Base-by-base conservation (phyloP, 2,797 vertebrate genomes). In the Lates japonicus region DNA sequence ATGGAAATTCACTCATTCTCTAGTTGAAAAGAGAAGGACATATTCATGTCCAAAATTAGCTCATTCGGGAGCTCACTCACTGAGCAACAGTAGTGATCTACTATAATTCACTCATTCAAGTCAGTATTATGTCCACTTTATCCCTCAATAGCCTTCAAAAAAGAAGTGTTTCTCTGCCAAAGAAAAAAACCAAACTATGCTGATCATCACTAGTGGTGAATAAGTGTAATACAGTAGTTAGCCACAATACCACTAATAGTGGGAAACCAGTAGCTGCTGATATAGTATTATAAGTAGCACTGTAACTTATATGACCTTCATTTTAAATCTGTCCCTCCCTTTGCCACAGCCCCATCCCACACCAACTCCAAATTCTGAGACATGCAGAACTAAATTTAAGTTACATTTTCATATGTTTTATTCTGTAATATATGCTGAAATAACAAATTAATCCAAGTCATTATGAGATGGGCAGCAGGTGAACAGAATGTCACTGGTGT, bases 191-290 rank as follows among this genome's bases (percentile, higher is more conserved):
- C 22, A 20, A 52, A 60, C 63, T 10, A 60, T 22, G 35, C 35
- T 61, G 48, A 78, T 67, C n/a, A 33, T 46, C 1, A 2, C 64
- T 39, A 14, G 35, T n/a, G 61, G 14, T 72, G 54, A 76, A 49
- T 35, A 39, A 48, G 22, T 22, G 22, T 22, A 42, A 65, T 31
- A 48, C 52, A 77, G 61, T 37, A 59, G 60, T 72, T 62, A 41
- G 31, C 70, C 70, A 33, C 65, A 68, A 35, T 37, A 73, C 62
- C 51, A 64, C 48, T 69, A 69, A 44, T 19, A 60, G 20, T 60
- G 33, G 57, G 44, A 62, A 57, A 73, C 70, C n/a, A 73, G 31
- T 54, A 35, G 70, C 49, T 61, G 44, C 33, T 68, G 6, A 46
- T 52, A 67, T 75, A 3, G 48, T 25, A 17, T 16, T 14, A 4